Conservation (phyloP, 53 echinoderm and acorn worm species). For the Stichopus horrens region DNA sequence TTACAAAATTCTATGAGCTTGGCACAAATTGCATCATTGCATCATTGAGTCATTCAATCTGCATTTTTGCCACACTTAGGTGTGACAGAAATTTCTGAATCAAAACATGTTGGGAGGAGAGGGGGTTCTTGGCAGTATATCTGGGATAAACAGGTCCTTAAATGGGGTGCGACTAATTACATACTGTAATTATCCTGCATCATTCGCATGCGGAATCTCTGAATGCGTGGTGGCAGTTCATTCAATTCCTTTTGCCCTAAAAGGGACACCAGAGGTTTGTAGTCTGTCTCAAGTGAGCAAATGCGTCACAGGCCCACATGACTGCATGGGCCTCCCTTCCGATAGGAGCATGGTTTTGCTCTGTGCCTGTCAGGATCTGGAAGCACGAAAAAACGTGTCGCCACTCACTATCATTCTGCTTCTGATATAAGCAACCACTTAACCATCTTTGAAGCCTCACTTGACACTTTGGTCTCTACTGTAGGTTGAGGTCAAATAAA, state of each 20-base stretch:
- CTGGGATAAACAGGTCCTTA: constrained; percentile 44
- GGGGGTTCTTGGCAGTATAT: constrained; percentile 63
- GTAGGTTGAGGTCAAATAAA: too few relatives aligned
- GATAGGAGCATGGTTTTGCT: constrained; percentile 15
- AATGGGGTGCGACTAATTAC: constrained; percentile 51
- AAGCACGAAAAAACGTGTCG: constrained; percentile 38
- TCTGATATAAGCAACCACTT: constrained; percentile 52
- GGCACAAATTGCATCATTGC: too few relatives aligned
- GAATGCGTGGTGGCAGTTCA: constrained; percentile 54
- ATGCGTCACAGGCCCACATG: constrained; percentile 23
- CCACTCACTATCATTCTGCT: constrained; percentile 50
- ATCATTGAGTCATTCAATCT: too few relatives aligned
- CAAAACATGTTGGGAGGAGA: neutral
- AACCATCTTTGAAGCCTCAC: constrained; percentile 57
- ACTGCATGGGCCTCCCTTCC: constrained; percentile 7
- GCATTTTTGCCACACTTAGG: too few relatives aligned
- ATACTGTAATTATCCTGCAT: constrained; percentile 36
- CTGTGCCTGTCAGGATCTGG: neutral
- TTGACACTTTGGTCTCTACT: constrained; percentile 54
- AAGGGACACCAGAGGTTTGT: neutral
- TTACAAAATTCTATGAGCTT: too few relatives aligned
- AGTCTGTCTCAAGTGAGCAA: constrained; percentile 19
- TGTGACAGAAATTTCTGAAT: too few relatives aligned
- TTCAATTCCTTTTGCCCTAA: constrained; percentile 22
- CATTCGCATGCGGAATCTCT: constrained; percentile 55